Evolutionary conservation across 2,888 invertebrate genomes (phyloP).

Genomic region (Globia sparganii): DNA sequence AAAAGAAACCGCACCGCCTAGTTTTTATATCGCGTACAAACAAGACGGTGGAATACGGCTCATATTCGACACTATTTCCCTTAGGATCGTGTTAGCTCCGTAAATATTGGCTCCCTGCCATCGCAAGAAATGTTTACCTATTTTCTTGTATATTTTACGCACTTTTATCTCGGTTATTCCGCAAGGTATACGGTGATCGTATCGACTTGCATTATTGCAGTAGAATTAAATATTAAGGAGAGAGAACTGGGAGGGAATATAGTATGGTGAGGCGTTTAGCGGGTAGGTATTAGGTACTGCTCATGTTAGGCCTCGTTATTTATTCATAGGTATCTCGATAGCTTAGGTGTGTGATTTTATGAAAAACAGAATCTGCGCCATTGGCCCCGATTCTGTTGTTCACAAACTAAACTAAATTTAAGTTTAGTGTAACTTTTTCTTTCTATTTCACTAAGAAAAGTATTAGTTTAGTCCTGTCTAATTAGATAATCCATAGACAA

Average conservation of each 20-base stretch:
- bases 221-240: conserved; percentile 60
- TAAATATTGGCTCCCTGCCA: conserved; percentile 74
- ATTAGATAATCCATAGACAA: no score
- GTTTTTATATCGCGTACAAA: conserved; percentile 64
- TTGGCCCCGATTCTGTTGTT: no score
- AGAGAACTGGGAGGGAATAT: conserved; percentile 4
- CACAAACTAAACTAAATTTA: no score
- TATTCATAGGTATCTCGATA: conserved; percentile 26
- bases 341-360: no score
- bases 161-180: conserved; percentile 60
- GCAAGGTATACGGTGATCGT: conserved; percentile 54
- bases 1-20: conserved; percentile 34
- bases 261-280: conserved; percentile 28
- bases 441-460: no score
- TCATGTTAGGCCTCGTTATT: conserved; percentile 27
- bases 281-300: conserved; percentile 16
- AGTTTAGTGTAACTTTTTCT: no score
- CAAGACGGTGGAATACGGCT: conserved; percentile 54
- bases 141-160: conserved; percentile 66
- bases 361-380: no score
- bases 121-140: conserved; percentile 65
- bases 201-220: conserved; percentile 63
- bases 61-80: conserved; percentile 81
- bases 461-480: no score
- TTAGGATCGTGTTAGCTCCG: conserved; percentile 68